phyloP scores from a whole-genome alignment of 2,797 vertebrate species.

The Sandelia bainsii region DNA sequence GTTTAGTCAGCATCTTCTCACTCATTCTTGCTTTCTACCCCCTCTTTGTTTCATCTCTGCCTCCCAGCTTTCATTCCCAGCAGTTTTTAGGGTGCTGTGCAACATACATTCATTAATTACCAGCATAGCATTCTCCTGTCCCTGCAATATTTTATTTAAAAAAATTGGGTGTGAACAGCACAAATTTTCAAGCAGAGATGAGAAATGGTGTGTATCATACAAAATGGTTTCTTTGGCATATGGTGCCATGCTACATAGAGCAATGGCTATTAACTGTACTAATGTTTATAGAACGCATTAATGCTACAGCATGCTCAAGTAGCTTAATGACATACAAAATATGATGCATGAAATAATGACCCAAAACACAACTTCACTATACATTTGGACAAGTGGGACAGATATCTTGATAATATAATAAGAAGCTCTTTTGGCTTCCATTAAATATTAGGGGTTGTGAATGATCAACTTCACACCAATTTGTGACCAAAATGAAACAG shows the following conservation, averaged over 20 bases:
- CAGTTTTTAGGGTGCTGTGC: conserved; percentile 31
- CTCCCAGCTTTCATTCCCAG: too few species aligned
- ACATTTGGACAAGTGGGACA: too few species aligned
- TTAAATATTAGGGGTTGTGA: too few species aligned
- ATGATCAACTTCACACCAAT: too few species aligned
- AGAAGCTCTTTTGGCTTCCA: too few species aligned
- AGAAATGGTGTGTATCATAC: not conserved
- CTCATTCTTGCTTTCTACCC: conserved; percentile 40
- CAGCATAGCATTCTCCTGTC: conserved; percentile 20
- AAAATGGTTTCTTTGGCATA: not conserved
- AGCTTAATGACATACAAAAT: too few species aligned
- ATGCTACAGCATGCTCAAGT: too few species aligned
- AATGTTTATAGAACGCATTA: not conserved
- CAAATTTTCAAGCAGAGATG: not conserved
- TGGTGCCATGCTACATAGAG: not conserved
- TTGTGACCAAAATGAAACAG: too few species aligned
- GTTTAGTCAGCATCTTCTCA: conserved; percentile 66
- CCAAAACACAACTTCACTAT: too few species aligned
- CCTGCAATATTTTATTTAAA: not conserved
- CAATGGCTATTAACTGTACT: not conserved
- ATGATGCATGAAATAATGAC: too few species aligned
- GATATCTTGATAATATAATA: too few species aligned
- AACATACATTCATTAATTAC: conserved; percentile 55
- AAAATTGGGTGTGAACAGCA: not conserved
- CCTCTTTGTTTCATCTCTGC: conserved; percentile 41